Percentiles rank a stretch among this genome's conserved stretches.
phyloP scores from a whole-genome alignment of 2,113 vertebrate species.

The Apteryx owenii region DNA sequence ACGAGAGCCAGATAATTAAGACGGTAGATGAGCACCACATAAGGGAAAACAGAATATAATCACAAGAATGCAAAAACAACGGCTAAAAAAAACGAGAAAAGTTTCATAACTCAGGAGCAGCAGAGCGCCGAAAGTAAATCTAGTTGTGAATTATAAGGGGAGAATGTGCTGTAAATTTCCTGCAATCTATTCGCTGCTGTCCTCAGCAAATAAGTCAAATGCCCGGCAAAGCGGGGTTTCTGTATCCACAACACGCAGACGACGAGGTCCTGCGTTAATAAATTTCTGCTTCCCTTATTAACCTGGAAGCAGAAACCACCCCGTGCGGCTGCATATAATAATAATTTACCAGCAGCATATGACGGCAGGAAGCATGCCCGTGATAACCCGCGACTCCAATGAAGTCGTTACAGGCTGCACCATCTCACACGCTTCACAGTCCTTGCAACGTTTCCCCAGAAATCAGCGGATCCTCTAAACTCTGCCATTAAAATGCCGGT shows the following conservation, averaged over 20 bases:
- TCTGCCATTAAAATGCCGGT: not conserved
- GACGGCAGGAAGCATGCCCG: fast-evolving
- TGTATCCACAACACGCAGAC: not conserved
- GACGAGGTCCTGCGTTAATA: not conserved
- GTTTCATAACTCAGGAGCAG: not conserved
- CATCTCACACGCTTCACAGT: not conserved
- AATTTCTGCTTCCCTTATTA: not conserved
- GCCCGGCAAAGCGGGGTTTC: not conserved
- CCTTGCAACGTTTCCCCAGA: not conserved
- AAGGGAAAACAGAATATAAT: constrained; percentile 29
- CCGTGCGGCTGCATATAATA: fast-evolving
- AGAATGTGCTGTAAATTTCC: fast-evolving
- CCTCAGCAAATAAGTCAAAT: not conserved
- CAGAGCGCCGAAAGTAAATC: not conserved
- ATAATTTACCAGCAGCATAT: not conserved
- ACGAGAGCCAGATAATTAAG: not conserved
- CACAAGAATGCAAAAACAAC: constrained; percentile 7
- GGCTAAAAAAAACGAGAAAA: not conserved
- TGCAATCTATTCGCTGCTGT: not conserved
- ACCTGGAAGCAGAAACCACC: not conserved
- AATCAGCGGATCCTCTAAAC: fast-evolving
- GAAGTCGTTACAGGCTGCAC: fast-evolving
- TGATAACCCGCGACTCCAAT: fast-evolving
- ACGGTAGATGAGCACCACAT: not conserved
- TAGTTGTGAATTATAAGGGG: not conserved